Evolutionary conservation across 2,113 vertebrate genomes (phyloP), one percentile per base, ranked within the genome.

Genomic region (Scytalopus superciliaris): DNA sequence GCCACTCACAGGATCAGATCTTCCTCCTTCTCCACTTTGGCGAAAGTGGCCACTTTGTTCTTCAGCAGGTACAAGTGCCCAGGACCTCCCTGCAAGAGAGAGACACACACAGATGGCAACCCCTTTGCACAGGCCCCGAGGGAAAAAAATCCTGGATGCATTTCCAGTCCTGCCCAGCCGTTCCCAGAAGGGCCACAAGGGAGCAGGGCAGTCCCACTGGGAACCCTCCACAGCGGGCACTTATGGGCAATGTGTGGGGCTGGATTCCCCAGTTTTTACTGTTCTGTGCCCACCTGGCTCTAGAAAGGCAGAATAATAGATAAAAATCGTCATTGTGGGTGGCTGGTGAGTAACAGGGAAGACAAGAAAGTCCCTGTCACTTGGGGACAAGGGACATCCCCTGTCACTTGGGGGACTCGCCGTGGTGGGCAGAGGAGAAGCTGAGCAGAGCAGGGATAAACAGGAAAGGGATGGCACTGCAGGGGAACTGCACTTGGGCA

Each of bases 11-110:
- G 98, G 97, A 99, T 99, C 98, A 99, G 98, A 97, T 99, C 99
- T 75, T 99, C 99, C 79, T 99, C 99, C 94, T 99, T 99, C 97
- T 99, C 99, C 97, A 99, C 99, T 97, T 99, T 99, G 80, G 99
- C 99, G 3, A 99, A 99, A 12, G 99, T 99, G 84, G 99, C 99
- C 5, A 99, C 99, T 97, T 99, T 99, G 96, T 99, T 99, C 98
- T 99, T 99, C 93, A 99, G 97, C 91, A 99, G 96, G 93, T 99
- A 99, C 30, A 99, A 97, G 96, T 99, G 99, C 33, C 99, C 99
- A 0, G 99, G 99, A 56, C 99, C 99, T 25, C 99, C 99, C 99
- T 99, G 97, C 39, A 87, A 87, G 89, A 93, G 23, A 83, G 14
- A 80, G 42, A 79, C 30, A 66, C 64, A 66, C 64, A 47, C 18